Evolutionary conservation across 2,888 invertebrate species (phyloP).

Genomic region (Periphyllus acericola): DNA sequence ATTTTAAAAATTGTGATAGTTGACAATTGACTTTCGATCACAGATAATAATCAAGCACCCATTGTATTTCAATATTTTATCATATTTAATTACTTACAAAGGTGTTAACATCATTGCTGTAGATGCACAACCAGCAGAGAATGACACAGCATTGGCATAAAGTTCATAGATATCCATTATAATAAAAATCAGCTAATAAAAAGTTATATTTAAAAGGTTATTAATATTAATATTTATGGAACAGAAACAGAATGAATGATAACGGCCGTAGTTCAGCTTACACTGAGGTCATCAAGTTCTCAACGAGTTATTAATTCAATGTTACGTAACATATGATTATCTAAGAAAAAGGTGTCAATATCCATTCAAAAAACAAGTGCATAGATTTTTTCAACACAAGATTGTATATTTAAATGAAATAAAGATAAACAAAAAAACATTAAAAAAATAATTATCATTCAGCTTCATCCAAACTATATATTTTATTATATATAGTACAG

Average conservation of each 20-base stretch:
- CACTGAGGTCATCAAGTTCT: neutral
- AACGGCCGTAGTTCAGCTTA: neutral
- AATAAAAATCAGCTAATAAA: neutral
- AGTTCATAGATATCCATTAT: constrained; percentile 28
- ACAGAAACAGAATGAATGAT: neutral
- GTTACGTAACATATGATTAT: neutral
- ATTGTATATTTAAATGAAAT: constrained; percentile 55
- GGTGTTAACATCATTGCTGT: constrained; percentile 52
- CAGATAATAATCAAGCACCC: no score
- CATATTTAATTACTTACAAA: constrained; percentile 29
- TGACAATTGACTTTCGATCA: no score
- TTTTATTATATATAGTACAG: constrained; percentile 33
- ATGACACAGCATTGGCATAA: constrained; percentile 18
- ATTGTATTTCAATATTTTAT: no score
- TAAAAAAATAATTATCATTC: constrained; percentile 46
- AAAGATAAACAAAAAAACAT: constrained; percentile 52
- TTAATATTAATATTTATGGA: neutral
- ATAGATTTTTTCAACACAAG: constrained; percentile 12
- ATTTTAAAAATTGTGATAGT: neutral
- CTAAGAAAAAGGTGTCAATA: neutral
- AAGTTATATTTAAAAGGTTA: neutral
- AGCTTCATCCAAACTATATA: constrained; percentile 40
- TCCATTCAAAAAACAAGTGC: neutral
- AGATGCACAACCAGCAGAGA: constrained; percentile 49
- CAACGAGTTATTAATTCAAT: neutral